Evolutionary conservation across 2,113 vertebrate genomes (phyloP).

Genomic region (Aix galericulata): DNA sequence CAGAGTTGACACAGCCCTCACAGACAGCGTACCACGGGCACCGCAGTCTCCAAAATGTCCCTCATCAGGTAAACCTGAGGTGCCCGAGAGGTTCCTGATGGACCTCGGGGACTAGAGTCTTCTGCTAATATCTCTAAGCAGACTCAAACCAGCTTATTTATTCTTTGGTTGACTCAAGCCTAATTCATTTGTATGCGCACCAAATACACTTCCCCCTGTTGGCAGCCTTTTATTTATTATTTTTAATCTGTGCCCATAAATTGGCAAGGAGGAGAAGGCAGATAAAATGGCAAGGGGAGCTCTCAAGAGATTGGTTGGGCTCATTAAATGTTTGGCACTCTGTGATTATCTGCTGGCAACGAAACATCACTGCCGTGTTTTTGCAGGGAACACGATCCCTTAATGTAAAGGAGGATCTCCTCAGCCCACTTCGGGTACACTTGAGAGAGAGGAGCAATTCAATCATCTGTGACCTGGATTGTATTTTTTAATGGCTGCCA

Average conservation of each 20-base stretch:
- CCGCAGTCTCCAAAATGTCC: fast-evolving
- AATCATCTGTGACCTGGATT: constrained; percentile 53
- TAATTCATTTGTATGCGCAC: not conserved
- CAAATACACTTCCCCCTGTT: not conserved
- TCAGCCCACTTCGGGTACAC: constrained; percentile 21
- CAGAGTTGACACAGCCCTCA: not conserved
- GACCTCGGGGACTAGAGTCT: not conserved
- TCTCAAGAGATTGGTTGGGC: not conserved
- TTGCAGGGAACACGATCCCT: not conserved
- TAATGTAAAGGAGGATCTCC: not conserved
- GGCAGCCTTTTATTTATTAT: not conserved
- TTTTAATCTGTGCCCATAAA: constrained; percentile 18
- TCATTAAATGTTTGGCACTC: constrained; percentile 41
- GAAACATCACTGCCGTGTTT: not conserved
- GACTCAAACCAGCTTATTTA: not conserved
- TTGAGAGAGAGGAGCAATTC: constrained; percentile 23
- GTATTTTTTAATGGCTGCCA: constrained; percentile 50
- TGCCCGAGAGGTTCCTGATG: not conserved
- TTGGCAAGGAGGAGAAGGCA: not conserved
- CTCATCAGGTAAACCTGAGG: not conserved
- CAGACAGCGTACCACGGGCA: not conserved
- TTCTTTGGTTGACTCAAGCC: not conserved
- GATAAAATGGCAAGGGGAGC: not conserved
- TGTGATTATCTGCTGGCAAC: not conserved
- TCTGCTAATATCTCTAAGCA: not conserved